Evolutionary conservation across 2,888 invertebrate species (phyloP).

Genomic region (Zele albiditarsus): DNA sequence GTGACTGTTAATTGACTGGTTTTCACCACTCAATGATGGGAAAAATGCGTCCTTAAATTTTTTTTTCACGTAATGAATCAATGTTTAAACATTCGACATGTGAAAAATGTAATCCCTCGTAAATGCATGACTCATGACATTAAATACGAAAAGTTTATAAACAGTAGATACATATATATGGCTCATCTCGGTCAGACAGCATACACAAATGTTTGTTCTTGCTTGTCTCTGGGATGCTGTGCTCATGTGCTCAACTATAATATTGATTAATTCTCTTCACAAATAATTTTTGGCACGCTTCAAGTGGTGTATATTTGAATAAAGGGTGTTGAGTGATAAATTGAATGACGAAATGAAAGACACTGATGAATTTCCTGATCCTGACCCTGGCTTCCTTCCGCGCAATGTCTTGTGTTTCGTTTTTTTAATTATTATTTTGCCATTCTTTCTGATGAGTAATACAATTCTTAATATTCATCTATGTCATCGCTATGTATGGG

Average conservation of each 20-base stretch:
- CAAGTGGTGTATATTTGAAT: no score
- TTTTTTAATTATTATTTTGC: not conserved
- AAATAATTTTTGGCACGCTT: not conserved
- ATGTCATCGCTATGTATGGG: not conserved
- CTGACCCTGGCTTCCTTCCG: not conserved
- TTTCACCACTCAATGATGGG: slow-evolving; percentile 29
- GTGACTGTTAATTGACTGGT: slow-evolving; percentile 68
- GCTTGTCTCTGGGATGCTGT: not conserved
- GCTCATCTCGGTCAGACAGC: not conserved
- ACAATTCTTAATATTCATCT: not conserved
- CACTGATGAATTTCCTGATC: not conserved
- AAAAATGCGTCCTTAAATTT: not conserved
- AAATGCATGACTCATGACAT: not conserved
- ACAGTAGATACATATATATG: not conserved
- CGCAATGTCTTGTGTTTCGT: not conserved
- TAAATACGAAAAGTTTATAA: not conserved
- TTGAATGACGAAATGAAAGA: not conserved
- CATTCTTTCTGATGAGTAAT: not conserved
- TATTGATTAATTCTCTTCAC: not conserved
- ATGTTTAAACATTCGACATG: not conserved
- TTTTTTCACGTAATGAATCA: not conserved
- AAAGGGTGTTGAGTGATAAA: no score
- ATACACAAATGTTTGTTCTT: not conserved
- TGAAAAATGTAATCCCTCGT: not conserved
- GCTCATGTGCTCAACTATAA: not conserved